phyloP scores from a whole-genome alignment of 2,888 invertebrate species.

The Osedax fenrisi region DNA sequence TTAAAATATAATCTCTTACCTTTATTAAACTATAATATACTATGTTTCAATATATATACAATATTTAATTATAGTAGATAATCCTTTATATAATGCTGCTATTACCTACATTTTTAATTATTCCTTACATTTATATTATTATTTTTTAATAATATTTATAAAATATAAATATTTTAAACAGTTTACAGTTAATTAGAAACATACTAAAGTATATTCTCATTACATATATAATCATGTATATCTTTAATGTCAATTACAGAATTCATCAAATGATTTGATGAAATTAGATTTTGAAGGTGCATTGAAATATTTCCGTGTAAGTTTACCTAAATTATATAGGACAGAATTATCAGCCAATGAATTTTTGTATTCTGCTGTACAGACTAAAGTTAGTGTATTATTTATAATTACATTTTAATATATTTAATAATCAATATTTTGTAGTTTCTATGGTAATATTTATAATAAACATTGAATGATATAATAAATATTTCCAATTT shows the following conservation, averaged over 20 bases:
- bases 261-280: conserved; percentile 71
- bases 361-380: conserved; percentile 74
- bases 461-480: background rate
- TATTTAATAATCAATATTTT: no score
- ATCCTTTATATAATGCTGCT: background rate
- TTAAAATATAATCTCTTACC: no score
- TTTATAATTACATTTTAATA: no score
- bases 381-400: background rate
- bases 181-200: no score
- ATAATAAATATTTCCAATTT: background rate
- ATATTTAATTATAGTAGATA: background rate
- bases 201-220: no score
- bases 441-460: no score
- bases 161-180: no score
- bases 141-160: no score
- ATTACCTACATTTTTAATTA: background rate
- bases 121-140: no score
- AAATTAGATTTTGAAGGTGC: conserved; percentile 91
- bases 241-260: conserved; percentile 36
- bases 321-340: conserved; percentile 86
- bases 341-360: conserved; percentile 61
- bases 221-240: background rate
- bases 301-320: conserved; percentile 91
- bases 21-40: background rate
- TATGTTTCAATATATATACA: background rate